Percentiles rank a stretch among this genome's conserved stretches.
Evolutionary conservation across 2,113 vertebrate genomes (phyloP).

Genomic region (Pseudorectes ferrugineus): DNA sequence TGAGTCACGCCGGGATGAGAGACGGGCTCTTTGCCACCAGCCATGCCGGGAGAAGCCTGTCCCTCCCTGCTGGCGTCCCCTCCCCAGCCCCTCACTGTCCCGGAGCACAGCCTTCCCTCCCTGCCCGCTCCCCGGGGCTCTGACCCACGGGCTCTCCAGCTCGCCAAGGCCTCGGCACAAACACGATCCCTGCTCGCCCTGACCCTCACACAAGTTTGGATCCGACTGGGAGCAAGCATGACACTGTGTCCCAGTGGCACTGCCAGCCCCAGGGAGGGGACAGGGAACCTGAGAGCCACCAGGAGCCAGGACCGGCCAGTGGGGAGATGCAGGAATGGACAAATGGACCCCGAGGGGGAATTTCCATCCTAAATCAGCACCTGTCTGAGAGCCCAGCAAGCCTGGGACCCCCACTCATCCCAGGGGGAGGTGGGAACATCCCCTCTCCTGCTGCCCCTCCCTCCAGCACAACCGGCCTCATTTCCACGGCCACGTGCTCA

Average conservation of each 20-base stretch:
- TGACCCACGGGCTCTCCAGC: not conserved
- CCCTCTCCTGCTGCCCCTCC: not conserved
- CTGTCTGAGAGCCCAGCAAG: not conserved
- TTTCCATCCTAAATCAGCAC: not conserved
- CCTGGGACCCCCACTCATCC: not conserved
- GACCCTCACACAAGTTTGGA: rapidly evolving
- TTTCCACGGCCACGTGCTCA: not conserved
- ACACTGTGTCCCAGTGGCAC: rapidly evolving
- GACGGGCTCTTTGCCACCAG: not conserved
- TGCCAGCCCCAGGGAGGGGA: not conserved
- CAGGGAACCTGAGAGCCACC: not conserved
- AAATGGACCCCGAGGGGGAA: not conserved
- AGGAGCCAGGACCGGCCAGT: not conserved
- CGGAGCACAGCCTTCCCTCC: not conserved
- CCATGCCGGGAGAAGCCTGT: not conserved
- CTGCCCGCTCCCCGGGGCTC: not conserved
- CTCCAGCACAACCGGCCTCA: not conserved
- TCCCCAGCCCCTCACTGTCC: not conserved
- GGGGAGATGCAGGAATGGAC: rapidly evolving
- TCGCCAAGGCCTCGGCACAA: not conserved
- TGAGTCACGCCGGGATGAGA: not conserved
- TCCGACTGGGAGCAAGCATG: rapidly evolving
- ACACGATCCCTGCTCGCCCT: rapidly evolving
- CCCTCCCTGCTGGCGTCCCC: not conserved
- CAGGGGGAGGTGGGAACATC: rapidly evolving